Conservation (phyloP, 2,797 vertebrate species). For the Petrocephalus schoutedeni region DNA sequence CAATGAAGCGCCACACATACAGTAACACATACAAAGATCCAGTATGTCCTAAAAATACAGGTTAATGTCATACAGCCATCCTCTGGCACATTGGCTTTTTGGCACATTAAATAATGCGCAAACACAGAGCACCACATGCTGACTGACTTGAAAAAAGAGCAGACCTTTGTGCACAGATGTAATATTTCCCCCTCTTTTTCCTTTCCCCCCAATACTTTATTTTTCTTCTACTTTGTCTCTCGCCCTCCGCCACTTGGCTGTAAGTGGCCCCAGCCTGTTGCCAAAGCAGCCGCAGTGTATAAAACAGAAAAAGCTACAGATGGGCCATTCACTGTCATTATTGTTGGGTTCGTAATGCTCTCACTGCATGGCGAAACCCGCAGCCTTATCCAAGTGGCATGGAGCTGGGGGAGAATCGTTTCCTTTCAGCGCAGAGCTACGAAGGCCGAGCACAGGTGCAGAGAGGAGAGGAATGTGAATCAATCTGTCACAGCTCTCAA, state of each 20-base stretch:
- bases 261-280: not conserved
- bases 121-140: not conserved
- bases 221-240: not conserved
- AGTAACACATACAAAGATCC: not conserved
- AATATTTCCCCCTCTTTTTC: not conserved
- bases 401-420: not conserved
- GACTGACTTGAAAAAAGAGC: not conserved
- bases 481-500: conserved; percentile 40
- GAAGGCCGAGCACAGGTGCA: conserved; percentile 19
- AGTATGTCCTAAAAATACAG: not conserved
- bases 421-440: not conserved
- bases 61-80: not conserved
- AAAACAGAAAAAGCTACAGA: not conserved
- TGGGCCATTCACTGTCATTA: not conserved
- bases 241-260: not conserved
- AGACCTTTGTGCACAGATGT: not conserved
- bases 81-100: not conserved
- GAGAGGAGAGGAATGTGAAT: conserved; percentile 35
- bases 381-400: not conserved
- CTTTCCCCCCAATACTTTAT: not conserved
- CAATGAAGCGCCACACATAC: not conserved
- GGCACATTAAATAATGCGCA: not conserved
- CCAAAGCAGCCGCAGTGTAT: not conserved
- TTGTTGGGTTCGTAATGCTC: not conserved
- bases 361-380: not conserved